Base-by-base conservation (phyloP, 2,888 invertebrate genomes). In the Catocala fraxini region DNA sequence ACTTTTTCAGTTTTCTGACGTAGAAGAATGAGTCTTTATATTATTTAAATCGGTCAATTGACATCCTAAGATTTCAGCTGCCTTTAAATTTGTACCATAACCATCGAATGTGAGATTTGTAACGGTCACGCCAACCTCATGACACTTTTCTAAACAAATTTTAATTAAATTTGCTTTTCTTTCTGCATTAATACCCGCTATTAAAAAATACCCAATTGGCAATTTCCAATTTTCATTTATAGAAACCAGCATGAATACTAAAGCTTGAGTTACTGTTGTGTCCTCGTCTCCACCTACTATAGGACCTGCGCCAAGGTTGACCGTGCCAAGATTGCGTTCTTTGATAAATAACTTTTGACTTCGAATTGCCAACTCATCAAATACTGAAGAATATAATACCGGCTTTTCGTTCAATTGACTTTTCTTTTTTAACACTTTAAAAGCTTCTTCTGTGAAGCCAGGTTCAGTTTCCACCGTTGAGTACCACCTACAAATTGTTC, bases 71-170 rank as follows among this genome's bases (percentile, higher is more conserved):
- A 66, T 52, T 61, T 79, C 69, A 15, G 69, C 71, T 6, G 70
- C 66, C 4, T 33, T 25, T 2, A 74, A 63, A 54, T 80, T 80
- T 35, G 71, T 42, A 5, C 68, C 3, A 56, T 69, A 70, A 5
- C 73, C 77, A 62, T 79, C 76, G 62, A 80, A 77, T 12, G 77
- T 79, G 2, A 79, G 0, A 42, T 56, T 65, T n/a, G 59, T 35
- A 4, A 81, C 73, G 7, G 35, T 47, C 9, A 73, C 72, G 5
- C 77, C 79, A 43, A 55, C 70, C 0, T 74, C 68, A 34, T n/a
- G n/a, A n/a, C n/a, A n/a, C n/a, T n/a, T n/a, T n/a, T n/a, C n/a
- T n/a, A n/a, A n/a, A n/a, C n/a, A 75, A 9, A 54, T 61, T 10
- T 53, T 75, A 11, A 81, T 71, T 55, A 79, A 70, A 53, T 70